Base-by-base conservation (phyloP, 2,888 invertebrate genomes). In the Pinctada fucata region DNA sequence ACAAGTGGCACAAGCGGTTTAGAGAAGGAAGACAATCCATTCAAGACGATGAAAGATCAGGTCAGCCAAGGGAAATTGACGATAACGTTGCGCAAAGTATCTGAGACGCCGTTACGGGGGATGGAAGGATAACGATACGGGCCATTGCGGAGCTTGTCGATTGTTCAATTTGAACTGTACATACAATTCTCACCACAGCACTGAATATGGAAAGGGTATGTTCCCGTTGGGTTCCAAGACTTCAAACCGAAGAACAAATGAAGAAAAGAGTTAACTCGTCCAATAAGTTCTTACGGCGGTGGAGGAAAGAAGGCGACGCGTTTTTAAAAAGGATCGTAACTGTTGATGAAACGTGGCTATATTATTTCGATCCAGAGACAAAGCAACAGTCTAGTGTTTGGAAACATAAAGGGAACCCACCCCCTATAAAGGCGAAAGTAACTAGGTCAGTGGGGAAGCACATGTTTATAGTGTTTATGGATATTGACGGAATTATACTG, bases 271-370 rank as follows among this genome's bases (percentile, higher is more conserved):
- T 78, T 3, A n/a, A n/a, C 5, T 8, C n/a, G 0, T 69, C 78
- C 2, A 49, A 16, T 13, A 31, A 8, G 10, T 78, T 78, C 70
- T 48, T 74, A 3, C 16, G 74, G 5, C 63, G 51, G 4, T 74
- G 4, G 13, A n/a, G 31, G 2, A 63, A 48, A n/a, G 78, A 74
- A n/a, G 71, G 71, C 10, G 65, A 63, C 10, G 6, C 6, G 49
- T 78, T 78, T 58, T 70, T 74, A 13, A 31, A 64, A 13, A 31
- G 74, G 10, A 74, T 78, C 13, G 16, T 78, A 3, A 78, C 78
- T 6, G 73, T 63, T 31, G 78, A 72, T 49, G 64, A 78, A 63
- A 78, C 78, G 3, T 72, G 78, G 78, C 13, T 78, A 48, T 47
- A 58, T 31, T 16, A 52, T 68, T 78, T 66, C 50, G 73, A 78